Evolutionary conservation across 2,113 vertebrate species (phyloP).

Genomic region (Toxostoma redivivum): DNA sequence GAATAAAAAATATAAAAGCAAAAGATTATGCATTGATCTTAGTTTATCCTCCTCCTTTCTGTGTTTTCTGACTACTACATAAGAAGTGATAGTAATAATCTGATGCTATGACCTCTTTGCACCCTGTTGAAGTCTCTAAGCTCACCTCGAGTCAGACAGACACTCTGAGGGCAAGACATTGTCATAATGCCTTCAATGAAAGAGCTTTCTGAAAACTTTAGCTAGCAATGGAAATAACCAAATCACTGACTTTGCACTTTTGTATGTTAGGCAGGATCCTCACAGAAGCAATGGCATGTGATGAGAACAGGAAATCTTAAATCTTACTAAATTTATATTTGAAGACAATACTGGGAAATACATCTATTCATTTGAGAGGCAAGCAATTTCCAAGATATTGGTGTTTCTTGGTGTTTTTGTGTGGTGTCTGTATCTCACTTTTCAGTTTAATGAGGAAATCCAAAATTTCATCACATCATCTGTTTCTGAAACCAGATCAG

Average conservation of each 20-base stretch:
- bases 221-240: background rate
- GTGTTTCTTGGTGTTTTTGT: background rate
- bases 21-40: background rate
- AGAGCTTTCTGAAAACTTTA: background rate
- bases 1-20: background rate
- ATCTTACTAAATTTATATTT: background rate
- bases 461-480: background rate
- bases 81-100: background rate
- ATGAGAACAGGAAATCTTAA: background rate
- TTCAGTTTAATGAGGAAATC: background rate
- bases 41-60: background rate
- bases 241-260: background rate
- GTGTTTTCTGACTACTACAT: background rate
- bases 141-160: fast-evolving
- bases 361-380: background rate
- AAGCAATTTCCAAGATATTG: background rate
- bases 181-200: background rate
- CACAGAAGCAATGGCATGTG: background rate
- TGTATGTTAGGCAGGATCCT: background rate
- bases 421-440: background rate
- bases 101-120: background rate
- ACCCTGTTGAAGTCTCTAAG: background rate
- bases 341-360: background rate
- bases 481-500: background rate
- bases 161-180: background rate